Percentiles rank a stretch among this genome's conserved stretches.
phyloP scores from a whole-genome alignment of 2,888 invertebrate genomes.

The Tachina fera region DNA sequence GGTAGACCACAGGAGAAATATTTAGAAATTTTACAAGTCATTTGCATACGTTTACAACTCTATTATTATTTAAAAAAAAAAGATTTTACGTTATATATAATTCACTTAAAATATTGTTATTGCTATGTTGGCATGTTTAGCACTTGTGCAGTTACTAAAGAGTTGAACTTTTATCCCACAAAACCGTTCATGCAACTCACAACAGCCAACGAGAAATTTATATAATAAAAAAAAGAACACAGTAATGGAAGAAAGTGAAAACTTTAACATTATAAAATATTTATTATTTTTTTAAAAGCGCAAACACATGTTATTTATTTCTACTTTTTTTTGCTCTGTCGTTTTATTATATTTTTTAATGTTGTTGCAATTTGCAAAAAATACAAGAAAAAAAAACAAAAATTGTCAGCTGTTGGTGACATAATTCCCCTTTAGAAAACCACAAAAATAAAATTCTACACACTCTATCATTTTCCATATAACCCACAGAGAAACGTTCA shows the following conservation, averaged over 20 bases:
- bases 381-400: conserved; percentile 2
- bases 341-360: neutral
- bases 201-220: neutral
- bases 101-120: conserved; percentile 47
- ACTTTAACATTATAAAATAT: conserved; percentile 64
- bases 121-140: conserved; percentile 18
- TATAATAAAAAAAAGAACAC: neutral
- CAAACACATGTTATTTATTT: conserved; percentile 57
- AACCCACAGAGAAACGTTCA: neutral
- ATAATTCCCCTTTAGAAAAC: conserved; percentile 60
- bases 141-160: conserved; percentile 14
- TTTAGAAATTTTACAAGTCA: conserved; percentile 55
- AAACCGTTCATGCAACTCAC: conserved; percentile 14
- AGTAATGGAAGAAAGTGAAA: conserved; percentile 26
- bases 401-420: conserved; percentile 62
- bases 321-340: conserved; percentile 15
- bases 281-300: conserved; percentile 65
- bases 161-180: neutral
- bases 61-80: conserved; percentile 33
- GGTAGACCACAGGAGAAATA: conserved; percentile 25
- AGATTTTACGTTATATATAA: neutral
- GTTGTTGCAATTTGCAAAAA: conserved; percentile 10
- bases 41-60: conserved; percentile 60
- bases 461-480: conserved; percentile 1
- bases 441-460: conserved; percentile 52